Evolutionary conservation across 2,797 vertebrate genomes (phyloP).

Genomic region (Phaenicophaeus curvirostris): DNA sequence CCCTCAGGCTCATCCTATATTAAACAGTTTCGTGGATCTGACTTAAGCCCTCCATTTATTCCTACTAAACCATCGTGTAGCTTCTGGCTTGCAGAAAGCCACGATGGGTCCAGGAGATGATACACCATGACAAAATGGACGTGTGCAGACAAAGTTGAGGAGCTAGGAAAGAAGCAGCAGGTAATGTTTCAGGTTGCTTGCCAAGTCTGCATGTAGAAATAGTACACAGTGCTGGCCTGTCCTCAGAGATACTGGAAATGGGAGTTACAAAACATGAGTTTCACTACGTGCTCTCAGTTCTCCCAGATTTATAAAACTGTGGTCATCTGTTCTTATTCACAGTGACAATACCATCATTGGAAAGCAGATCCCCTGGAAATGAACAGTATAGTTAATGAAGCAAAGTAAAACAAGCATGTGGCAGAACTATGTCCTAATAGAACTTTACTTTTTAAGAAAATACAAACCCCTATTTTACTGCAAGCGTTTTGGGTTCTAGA

Average conservation of each 20-base stretch:
- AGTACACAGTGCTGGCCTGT: constrained; percentile 24
- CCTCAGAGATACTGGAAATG: constrained; percentile 32
- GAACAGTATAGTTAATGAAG: background rate
- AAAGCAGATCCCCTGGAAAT: constrained; percentile 24
- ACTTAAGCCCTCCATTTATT: background rate
- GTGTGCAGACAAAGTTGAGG: background rate
- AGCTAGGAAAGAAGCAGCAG: constrained; percentile 6
- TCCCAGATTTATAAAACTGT: background rate
- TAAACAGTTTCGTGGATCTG: background rate
- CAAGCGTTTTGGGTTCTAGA: background rate
- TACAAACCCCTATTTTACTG: background rate
- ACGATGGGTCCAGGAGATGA: background rate
- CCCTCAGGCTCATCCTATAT: background rate
- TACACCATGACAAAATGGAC: background rate
- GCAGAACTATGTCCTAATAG: background rate
- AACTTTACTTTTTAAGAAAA: background rate
- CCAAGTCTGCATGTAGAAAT: background rate
- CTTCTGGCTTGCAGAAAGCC: background rate
- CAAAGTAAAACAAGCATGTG: background rate
- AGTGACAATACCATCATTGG: background rate
- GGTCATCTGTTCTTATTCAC: background rate
- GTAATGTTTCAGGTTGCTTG: constrained; percentile 14
- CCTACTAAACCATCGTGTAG: background rate
- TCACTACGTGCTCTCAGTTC: background rate
- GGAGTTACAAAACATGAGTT: constrained; percentile 31